Conservation (phyloP, 2,888 invertebrate species). For the Drosophila anomalata region DNA sequence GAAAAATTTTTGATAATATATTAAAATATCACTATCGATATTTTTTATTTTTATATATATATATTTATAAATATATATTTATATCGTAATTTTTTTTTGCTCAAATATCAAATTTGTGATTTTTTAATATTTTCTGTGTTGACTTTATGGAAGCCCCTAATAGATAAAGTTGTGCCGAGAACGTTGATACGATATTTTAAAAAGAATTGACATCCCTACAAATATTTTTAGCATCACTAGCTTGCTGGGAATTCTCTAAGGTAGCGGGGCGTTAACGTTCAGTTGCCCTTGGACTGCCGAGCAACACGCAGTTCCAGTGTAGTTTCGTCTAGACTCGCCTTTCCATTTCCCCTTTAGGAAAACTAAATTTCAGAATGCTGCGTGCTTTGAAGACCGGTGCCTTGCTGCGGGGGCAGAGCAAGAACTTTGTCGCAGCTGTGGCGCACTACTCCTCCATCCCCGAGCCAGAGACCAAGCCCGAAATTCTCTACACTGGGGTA, state of each 20-base stretch:
- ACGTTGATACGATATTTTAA: too few species aligned
- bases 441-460: constrained; percentile 85
- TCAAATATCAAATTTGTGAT: too few species aligned
- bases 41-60: too few species aligned
- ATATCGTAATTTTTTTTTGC: too few species aligned
- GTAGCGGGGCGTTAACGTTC: constrained; percentile 12
- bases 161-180: too few species aligned
- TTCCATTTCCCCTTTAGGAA: background rate
- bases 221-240: constrained; percentile 23
- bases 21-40: too few species aligned
- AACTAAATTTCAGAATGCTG: constrained; percentile 64
- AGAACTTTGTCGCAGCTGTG: constrained; percentile 74
- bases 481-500: constrained; percentile 91
- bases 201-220: background rate
- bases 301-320: constrained; percentile 38
- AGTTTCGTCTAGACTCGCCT: background rate
- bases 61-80: too few species aligned
- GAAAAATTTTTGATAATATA: too few species aligned
- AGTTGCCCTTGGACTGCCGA: constrained; percentile 47
- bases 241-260: background rate
- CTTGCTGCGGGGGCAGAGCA: constrained; percentile 58
- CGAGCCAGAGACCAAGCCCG: constrained; percentile 88
- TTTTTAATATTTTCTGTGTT: too few species aligned
- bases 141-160: too few species aligned
- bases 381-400: constrained; percentile 69